Evolutionary conservation across 64 coral and sea anemone genomes (phyloP), one percentile per base, ranked within the genome.

Genomic region (Montipora foliosa): DNA sequence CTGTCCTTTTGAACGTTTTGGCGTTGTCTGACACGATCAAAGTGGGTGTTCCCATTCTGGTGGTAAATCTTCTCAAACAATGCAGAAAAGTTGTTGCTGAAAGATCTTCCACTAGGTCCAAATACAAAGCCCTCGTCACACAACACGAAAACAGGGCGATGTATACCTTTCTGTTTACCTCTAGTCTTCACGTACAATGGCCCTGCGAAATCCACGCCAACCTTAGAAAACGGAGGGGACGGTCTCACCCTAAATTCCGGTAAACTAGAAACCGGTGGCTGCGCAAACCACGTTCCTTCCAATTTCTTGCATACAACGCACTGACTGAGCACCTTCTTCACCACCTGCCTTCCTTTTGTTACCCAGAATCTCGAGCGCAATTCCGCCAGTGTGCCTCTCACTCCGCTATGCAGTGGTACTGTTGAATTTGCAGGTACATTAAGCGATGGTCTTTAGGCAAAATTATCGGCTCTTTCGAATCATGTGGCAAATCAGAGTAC

Each of bases 371-470:
- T 64, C 9, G 49, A 70, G n/a, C 92, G 52, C 61, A 93, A 44
- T 74, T 94, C 44, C 1, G 87, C 77, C 3, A 90, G 51, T 19
- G 93, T 94, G 7, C 64, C 87, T 83, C 76, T 73, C 19, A 90
- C 87, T 57, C 93, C 87, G 24, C 87, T 17, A n/a, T 94, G 87
- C 5, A 60, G 47, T 90, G 87, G 45, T 87, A 94, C 19, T 94
- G 37, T 81, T 52, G 12, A 24, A 94, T 61, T 20, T 81, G 49
- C 45, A 94, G 49, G 52, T 67, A 64, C 45, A 88, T 95, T 11
- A 95, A 46, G 12, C 61, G 67, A 45, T 95, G 93, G 46, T 95
- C 67, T 67, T 74, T 80, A 66, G 88, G 87, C 25, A 95, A 86
- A 12, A 95, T 67, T 24, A 90, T 90, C 3, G 88, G 93, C 66